Conservation (phyloP, 2,888 invertebrate species). For the Apotomis turbidana region DNA sequence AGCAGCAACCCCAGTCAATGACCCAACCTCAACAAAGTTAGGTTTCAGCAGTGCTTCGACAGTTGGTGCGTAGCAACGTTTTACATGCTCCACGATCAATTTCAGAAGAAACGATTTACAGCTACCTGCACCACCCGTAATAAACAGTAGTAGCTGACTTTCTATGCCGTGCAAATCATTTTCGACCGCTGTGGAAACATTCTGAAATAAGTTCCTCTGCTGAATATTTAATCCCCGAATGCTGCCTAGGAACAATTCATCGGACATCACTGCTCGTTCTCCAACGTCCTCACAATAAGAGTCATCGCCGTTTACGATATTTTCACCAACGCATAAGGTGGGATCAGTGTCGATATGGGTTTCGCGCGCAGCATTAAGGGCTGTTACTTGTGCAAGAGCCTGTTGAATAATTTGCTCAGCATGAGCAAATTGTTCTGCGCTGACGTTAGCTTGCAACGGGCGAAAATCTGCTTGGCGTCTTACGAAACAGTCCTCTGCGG, state of each 20-base stretch:
- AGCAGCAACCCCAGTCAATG: constrained; percentile 43
- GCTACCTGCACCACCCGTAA: constrained; percentile 52
- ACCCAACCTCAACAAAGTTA: constrained; percentile 40
- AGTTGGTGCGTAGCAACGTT: constrained; percentile 45
- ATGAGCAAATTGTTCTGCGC: constrained; percentile 45
- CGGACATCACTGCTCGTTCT: constrained; percentile 42
- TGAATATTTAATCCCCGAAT: constrained; percentile 46
- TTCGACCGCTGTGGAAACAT: constrained; percentile 38
- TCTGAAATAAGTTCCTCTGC: constrained; percentile 45
- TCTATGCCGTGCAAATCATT: constrained; percentile 38
- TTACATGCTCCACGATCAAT: constrained; percentile 51
- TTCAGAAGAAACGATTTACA: constrained; percentile 50
- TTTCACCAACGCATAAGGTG: constrained; percentile 34
- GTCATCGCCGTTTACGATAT: constrained; percentile 42
- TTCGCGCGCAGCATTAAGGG: constrained; percentile 44
- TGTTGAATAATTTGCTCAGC: constrained; percentile 49
- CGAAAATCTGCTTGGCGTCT: constrained; percentile 38
- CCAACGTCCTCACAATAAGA: constrained; percentile 41
- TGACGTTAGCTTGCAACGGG: constrained; percentile 44
- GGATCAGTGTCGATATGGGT: constrained; percentile 26
- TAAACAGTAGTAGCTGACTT: constrained; percentile 47
- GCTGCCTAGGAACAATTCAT: constrained; percentile 42
- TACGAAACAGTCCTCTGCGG: too few relatives aligned
- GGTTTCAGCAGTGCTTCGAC: constrained; percentile 12
- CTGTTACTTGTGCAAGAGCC: constrained; percentile 46